Base-by-base conservation (phyloP, 30 jellyfish, hydroid and myxozoan species). In the Nemopilema nomurai region DNA sequence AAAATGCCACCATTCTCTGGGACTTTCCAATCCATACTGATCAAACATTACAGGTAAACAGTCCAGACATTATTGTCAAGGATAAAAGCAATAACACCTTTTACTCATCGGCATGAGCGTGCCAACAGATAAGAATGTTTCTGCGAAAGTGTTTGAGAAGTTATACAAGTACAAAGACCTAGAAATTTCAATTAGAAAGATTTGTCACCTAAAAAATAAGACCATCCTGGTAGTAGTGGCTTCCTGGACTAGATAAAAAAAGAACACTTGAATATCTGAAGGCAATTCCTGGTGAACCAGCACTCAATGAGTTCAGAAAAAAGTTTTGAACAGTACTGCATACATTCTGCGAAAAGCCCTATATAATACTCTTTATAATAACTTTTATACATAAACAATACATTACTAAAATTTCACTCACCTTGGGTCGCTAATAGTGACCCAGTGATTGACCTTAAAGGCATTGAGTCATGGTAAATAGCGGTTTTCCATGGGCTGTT, bases 61-160 rank as follows among this genome's bases (percentile, higher is more conserved):
- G 86, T 33, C 91, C 86, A 4, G 91, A 69, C 25, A 82, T 69
- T 24, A n/a, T 82, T 6, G 28, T 82, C 67, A 82, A 82, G 67
- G 91, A 82, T 75, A 33, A 21, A 32, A 20, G 20, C 4, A 49
- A 22, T 33, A 82, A 4, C 71, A 18, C 7, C 69, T 86, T 24
- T 49, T 68, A 13, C 29, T 80, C 21, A 65, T 80, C 1, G 82
- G 30, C 26, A 80, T 80, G 90, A 80, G 82, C 26, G 78, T 82
- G 28, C 85, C 85, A 4, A 33, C 77, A 13, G 91, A 82, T 51
- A 33, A 28, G 50, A 33, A 82, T 26, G 72, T 69, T 17, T 33
- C 91, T 6, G 84, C 67, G 19, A 71, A 82, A 69, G 77, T 16
- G 29, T 23, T 82, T 51, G 89, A 79, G 17, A 78, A 63, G 77